Base-by-base conservation (phyloP, 2,113 vertebrate species). In the Anguilla rostrata region DNA sequence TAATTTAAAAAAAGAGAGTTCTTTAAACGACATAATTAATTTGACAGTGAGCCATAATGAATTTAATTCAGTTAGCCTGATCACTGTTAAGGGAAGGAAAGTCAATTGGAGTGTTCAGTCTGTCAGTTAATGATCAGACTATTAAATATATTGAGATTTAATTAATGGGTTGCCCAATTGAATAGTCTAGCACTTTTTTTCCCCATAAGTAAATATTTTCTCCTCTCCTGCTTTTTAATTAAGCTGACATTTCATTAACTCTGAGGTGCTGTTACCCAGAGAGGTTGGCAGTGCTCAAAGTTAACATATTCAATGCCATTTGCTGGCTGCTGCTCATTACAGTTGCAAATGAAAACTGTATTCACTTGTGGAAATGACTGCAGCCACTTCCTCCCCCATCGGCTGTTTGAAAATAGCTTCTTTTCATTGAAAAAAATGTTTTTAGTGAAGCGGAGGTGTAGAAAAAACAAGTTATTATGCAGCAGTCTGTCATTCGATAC, bases 161-260 rank as follows among this genome's bases (percentile, higher is more conserved):
- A 43, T 86, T 86, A 81, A 86, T 16, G 56, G 60, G 39, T 66
- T 15, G 39, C 81, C 39, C 26, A 75, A 40, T 29, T 26, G 15
- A 1, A 22, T 18, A 75, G 41, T 20, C 18, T 66, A 81, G 60
- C 22, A 26, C 75, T 7, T 81, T 85, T 34, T 66, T 18, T 49
- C 57, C 20, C 39, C 85, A 16, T 20, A 39, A 85, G 78, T 82
- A 82, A 82, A 87, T 82, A 43, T 43, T 2, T 34, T 16, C n/a
- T 39, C 39, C 53, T 79, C 40, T 87, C 82, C 60, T 9, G 18
- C 75, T 16, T n/a, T 34, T 41, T 82, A 82, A 87, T 87, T 85
- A 78, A 87, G 75, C 78, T 82, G 83, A 85, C 87, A 78, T 83
- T 85, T 85, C 56, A 87, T 82, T 85, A 82, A 57, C 57, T 66